Conservation (phyloP, 2,797 vertebrate species). For the Cichlasoma orientale region DNA sequence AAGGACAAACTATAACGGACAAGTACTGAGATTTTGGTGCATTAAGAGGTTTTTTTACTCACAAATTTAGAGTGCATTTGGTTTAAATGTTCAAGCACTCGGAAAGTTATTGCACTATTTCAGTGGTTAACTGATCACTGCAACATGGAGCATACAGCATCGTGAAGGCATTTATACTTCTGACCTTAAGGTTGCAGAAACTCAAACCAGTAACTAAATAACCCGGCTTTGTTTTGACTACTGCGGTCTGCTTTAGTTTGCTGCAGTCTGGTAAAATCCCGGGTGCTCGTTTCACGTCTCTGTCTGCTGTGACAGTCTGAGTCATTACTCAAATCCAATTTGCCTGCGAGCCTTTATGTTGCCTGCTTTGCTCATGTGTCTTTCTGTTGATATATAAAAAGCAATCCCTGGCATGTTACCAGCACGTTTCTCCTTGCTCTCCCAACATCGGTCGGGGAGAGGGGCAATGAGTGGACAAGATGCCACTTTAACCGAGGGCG, state of each 20-base stretch:
- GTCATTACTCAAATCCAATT: conserved; percentile 78
- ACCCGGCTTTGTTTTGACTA: conserved; percentile 57
- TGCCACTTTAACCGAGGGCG: conserved; percentile 75
- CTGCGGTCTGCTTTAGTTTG: conserved; percentile 47
- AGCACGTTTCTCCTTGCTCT: conserved; percentile 48
- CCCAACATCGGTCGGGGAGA: conserved; percentile 55
- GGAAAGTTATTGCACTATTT: neutral
- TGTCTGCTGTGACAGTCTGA: conserved; percentile 65
- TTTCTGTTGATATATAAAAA: conserved; percentile 66
- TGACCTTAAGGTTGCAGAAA: conserved; percentile 37
- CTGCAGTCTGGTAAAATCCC: conserved; percentile 50
- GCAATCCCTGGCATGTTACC: conserved; percentile 61
- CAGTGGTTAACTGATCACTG: conserved; percentile 54
- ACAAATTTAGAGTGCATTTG: conserved; percentile 1
- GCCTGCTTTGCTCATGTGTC: conserved; percentile 66
- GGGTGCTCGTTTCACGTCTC: conserved; percentile 57
- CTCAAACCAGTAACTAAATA: conserved; percentile 65
- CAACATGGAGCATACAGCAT: neutral
- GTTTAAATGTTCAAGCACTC: conserved; percentile 7
- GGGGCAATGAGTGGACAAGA: conserved; percentile 61
- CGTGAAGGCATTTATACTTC: conserved; percentile 13
- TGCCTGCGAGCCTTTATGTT: conserved; percentile 69
- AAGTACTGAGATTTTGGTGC: neutral
- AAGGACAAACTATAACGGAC: neutral
- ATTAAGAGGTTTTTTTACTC: neutral